Conservation (phyloP, 1,140 invertebrate species). For the Lasaia peninsularis region DNA sequence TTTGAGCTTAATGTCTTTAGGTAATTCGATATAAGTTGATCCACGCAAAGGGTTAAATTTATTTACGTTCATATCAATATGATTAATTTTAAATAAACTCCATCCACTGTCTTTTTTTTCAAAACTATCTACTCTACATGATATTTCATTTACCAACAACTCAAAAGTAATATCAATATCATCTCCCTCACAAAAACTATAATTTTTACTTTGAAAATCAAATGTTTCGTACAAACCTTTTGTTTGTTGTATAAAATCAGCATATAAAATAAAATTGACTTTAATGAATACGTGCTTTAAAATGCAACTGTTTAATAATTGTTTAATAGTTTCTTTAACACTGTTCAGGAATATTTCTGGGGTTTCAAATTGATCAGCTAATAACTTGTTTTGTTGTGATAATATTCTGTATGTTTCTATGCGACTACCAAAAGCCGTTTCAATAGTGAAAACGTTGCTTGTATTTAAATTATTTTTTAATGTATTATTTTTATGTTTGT, state of each 20-base stretch:
- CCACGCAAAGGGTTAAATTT: conserved; percentile 44
- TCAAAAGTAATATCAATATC: conserved; percentile 19
- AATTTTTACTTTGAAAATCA: conserved; percentile 30
- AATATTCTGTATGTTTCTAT: conserved; percentile 16
- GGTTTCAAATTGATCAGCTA: conserved; percentile 16
- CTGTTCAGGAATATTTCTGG: conserved; percentile 21
- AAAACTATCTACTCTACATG: conserved; percentile 22
- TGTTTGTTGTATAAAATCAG: conserved; percentile 23
- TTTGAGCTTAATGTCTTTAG: conserved; percentile 44
- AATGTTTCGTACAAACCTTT: conserved; percentile 20
- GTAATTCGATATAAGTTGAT: conserved; percentile 40
- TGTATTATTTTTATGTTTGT: conserved; percentile 14
- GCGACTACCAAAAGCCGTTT: conserved; percentile 15
- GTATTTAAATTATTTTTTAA: background rate
- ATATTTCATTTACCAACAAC: conserved; percentile 18
- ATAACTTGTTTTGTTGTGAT: background rate
- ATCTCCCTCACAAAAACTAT: conserved; percentile 19
- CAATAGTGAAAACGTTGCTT: conserved; percentile 8
- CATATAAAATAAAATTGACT: conserved; percentile 20
- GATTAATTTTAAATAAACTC: conserved; percentile 23
- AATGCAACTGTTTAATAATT: conserved; percentile 10
- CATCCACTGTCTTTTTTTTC: conserved; percentile 36
- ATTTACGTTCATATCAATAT: conserved; percentile 31
- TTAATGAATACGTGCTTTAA: conserved; percentile 13
- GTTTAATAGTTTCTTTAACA: conserved; percentile 18